Conservation (phyloP, 1,140 invertebrate genomes). For the Cotesia glomerata region DNA sequence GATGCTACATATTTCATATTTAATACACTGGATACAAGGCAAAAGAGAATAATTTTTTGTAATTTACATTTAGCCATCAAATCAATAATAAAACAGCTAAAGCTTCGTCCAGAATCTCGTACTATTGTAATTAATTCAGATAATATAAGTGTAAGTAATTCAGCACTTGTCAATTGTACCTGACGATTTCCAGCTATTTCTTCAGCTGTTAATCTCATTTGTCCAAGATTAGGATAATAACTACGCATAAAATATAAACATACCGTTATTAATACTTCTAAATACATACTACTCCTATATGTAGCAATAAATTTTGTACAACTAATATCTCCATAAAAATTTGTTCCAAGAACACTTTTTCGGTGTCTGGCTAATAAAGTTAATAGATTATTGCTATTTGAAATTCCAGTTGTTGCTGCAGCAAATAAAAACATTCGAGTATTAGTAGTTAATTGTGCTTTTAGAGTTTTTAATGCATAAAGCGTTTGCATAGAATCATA, state of each 20-base stretch:
- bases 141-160: conserved; percentile 79
- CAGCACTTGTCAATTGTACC: conserved; percentile 77
- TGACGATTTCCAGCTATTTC: conserved; percentile 80
- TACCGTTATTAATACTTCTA: conserved; percentile 81
- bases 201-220: conserved; percentile 72
- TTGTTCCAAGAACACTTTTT: conserved; percentile 81
- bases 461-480: conserved; percentile 79
- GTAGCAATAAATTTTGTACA: conserved; percentile 68
- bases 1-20: conserved; percentile 61
- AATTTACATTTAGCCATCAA: conserved; percentile 83
- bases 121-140: conserved; percentile 82
- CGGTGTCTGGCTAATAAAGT: conserved; percentile 77
- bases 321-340: conserved; percentile 75
- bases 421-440: conserved; percentile 76
- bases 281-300: conserved; percentile 80
- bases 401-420: conserved; percentile 73
- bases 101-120: conserved; percentile 80
- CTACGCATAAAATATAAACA: conserved; percentile 83
- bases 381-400: conserved; percentile 66
- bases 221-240: conserved; percentile 77
- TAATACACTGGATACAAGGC: conserved; percentile 79
- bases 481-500: conserved; percentile 80
- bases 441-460: conserved; percentile 77
- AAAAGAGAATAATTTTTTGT: conserved; percentile 88
- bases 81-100: conserved; percentile 84